Evolutionary conservation across 2,113 vertebrate genomes (phyloP).

Genomic region (Tenrec ecaudatus): DNA sequence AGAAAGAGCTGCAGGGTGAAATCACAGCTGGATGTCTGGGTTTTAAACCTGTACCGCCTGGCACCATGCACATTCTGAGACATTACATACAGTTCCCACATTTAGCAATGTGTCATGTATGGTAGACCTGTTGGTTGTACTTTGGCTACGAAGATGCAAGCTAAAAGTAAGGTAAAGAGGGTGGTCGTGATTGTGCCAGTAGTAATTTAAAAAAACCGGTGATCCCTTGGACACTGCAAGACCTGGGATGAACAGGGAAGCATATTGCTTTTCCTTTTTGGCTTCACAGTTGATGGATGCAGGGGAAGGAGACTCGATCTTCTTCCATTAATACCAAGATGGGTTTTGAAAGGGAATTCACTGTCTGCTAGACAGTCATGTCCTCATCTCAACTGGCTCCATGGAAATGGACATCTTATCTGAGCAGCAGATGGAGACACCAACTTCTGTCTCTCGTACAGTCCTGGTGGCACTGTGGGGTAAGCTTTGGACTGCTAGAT

Average conservation of each 20-base stretch:
- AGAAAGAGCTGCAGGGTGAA: neutral
- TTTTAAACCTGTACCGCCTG: constrained; percentile 15
- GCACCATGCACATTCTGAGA: neutral
- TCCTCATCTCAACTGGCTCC: neutral
- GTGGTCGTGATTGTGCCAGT: neutral
- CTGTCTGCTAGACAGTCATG: neutral
- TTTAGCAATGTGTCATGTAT: accelerated
- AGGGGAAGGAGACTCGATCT: neutral
- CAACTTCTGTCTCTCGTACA: neutral
- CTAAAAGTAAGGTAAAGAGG: neutral
- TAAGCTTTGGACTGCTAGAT: too few species aligned
- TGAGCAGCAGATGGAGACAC: neutral
- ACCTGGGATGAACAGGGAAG: neutral
- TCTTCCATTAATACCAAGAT: constrained; percentile 1
- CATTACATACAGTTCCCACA: accelerated
- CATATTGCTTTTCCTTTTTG: constrained; percentile 3
- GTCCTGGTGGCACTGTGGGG: too few species aligned
- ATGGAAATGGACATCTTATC: neutral
- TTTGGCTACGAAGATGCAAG: neutral
- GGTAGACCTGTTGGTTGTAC: neutral
- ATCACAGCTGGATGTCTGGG: neutral
- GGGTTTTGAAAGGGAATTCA: neutral
- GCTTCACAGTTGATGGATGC: constrained; percentile 55
- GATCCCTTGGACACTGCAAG: neutral
- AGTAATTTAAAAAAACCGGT: neutral